Base-by-base conservation (phyloP, 2,888 invertebrate genomes). In the Lepidocyrtinus sp. region DNA sequence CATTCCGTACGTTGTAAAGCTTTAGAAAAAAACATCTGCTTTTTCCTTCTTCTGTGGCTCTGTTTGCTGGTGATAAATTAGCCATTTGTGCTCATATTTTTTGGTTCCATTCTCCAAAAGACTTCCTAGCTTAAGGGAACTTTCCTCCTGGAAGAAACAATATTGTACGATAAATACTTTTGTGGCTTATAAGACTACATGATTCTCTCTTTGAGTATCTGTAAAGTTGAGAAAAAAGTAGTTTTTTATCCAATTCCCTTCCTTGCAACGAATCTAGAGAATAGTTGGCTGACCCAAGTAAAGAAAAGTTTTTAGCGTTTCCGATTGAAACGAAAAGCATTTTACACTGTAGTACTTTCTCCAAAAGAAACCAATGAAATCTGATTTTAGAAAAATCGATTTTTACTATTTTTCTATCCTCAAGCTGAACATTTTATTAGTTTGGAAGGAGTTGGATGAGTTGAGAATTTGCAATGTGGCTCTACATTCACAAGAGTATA, bases 21-120 rank as follows among this genome's bases (percentile, higher is more conserved):
- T 36, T 36, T 36, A 27, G 36, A 27, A 65, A 26, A 65, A 65
- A 64, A 36, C n/a, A 65, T n/a, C 22, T 70, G 59, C 70, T 70
- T 19, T 69, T 62, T 25, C n/a, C n/a, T n/a, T n/a, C n/a, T n/a
- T 62, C 62, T 45, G 46, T 62, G 68, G 21, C 64, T 64, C 76
- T 69, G 76, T 21, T 76, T 17, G 70, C 55, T 70, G 59, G 76
- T 76, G 76, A 76, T 76, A 76, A 76, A 76, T 76, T 76, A 76
- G 70, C 64, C 70, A 76, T 76, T 76, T 76, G 45, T 64, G 46
- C 76, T 70, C 69, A 22, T 64, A n/a, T 46, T 64, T 64, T 61
- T 12, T 36, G 36, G 36, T 36, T 63, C 63, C 63, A 59, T 22
- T 45, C 19, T 25, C 15, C 12, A 27, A 69, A 50, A 46, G 70